Conservation (phyloP, 2,888 invertebrate species). For the Nesidiocoris tenuis region DNA sequence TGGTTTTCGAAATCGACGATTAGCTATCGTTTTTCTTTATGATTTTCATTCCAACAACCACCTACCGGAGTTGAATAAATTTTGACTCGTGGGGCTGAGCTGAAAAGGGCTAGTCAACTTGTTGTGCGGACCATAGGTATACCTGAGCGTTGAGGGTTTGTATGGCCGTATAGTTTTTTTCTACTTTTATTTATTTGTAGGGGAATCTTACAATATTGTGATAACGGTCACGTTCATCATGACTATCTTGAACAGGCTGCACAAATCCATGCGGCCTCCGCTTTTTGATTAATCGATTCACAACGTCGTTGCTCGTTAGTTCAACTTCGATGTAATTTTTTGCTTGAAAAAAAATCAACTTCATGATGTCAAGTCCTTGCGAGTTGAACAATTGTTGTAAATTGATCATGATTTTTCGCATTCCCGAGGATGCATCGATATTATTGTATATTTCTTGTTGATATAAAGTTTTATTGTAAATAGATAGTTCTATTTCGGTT, state of each 20-base stretch:
- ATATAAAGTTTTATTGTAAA: slow-evolving; percentile 44
- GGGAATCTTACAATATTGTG: not conserved
- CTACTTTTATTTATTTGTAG: slow-evolving; percentile 3
- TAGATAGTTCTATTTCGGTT: slow-evolving; percentile 26
- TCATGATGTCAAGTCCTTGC: slow-evolving; percentile 36
- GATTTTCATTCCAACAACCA: too few relatives aligned
- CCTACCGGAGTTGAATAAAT: too few relatives aligned
- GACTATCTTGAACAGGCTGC: not conserved
- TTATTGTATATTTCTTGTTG: slow-evolving; percentile 46
- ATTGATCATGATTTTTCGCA: slow-evolving; percentile 35
- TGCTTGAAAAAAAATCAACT: slow-evolving; percentile 8
- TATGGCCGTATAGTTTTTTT: too few relatives aligned
- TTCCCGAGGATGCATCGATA: slow-evolving; percentile 37
- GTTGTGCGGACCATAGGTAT: too few relatives aligned
- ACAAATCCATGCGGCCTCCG: not conserved
- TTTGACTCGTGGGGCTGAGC: too few relatives aligned
- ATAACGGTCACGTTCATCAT: not conserved
- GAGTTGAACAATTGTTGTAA: slow-evolving; percentile 40
- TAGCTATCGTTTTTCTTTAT: too few relatives aligned
- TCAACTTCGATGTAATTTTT: not conserved
- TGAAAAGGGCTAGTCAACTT: too few relatives aligned
- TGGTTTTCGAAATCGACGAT: too few relatives aligned
- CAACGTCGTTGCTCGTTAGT: too few relatives aligned
- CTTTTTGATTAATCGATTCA: not conserved
- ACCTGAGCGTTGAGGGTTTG: too few relatives aligned